Evolutionary conservation across 2,888 invertebrate species (phyloP).

Genomic region (Catonia carolina): DNA sequence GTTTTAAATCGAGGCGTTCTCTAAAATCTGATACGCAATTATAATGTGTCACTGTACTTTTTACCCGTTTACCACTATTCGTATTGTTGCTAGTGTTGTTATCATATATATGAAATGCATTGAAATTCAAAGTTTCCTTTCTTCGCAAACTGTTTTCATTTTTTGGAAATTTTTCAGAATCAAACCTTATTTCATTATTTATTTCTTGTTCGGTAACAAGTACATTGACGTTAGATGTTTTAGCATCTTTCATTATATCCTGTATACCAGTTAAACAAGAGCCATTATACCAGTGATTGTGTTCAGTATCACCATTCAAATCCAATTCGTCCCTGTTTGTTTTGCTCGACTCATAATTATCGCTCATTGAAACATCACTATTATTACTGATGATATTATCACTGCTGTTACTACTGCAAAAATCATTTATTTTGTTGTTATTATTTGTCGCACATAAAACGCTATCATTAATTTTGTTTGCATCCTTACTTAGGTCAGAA

Average conservation of each 20-base stretch:
- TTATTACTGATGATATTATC: too few relatives aligned
- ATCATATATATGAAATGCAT: conserved; percentile 45
- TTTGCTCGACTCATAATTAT: too few relatives aligned
- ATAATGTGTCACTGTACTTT: conserved; percentile 26
- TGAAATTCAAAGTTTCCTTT: conserved; percentile 44
- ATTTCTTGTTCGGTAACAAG: conserved; percentile 41
- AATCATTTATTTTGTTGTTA: too few relatives aligned
- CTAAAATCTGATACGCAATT: conserved; percentile 30
- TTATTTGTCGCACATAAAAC: too few relatives aligned
- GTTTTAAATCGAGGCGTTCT: conserved; percentile 34
- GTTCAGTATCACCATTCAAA: too few relatives aligned
- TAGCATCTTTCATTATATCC: conserved; percentile 51
- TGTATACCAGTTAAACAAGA: conserved; percentile 41
- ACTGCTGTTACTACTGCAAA: too few relatives aligned
- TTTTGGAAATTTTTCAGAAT: conserved; percentile 52
- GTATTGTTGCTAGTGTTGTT: conserved; percentile 38
- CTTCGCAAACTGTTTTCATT: conserved; percentile 44
- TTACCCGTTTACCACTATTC: conserved; percentile 27
- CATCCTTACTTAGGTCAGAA: too few relatives aligned
- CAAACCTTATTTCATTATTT: conserved; percentile 40
- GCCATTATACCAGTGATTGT: conserved; percentile 28
- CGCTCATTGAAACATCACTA: too few relatives aligned
- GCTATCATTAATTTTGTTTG: too few relatives aligned
- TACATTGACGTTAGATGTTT: conserved; percentile 54
- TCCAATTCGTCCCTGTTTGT: too few relatives aligned